Conservation (phyloP, 2,888 invertebrate species). For the Cataglyphis livida region DNA sequence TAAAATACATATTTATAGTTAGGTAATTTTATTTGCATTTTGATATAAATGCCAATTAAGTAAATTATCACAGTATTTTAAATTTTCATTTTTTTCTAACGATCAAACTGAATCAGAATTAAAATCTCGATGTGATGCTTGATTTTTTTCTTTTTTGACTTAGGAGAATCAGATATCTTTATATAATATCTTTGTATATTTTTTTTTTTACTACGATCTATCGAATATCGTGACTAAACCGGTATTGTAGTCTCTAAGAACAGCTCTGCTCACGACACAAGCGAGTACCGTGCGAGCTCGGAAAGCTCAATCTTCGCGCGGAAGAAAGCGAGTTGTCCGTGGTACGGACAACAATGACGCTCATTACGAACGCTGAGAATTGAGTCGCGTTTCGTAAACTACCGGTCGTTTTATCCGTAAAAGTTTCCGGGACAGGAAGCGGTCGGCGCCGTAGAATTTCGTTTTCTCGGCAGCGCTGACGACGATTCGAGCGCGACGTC, state of each 20-base stretch:
- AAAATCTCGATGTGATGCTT: neutral
- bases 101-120: neutral
- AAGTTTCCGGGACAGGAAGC: conserved; percentile 43
- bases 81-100: neutral
- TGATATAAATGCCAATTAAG: neutral
- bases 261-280: conserved; percentile 40
- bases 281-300: conserved; percentile 25
- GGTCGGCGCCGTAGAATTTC: conserved; percentile 19
- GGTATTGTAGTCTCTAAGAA: conserved; percentile 40
- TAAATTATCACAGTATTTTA: neutral
- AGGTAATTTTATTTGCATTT: neutral
- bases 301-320: conserved; percentile 60
- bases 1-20: neutral
- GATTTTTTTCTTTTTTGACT: neutral
- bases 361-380: conserved; percentile 79
- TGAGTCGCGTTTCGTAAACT: conserved; percentile 75
- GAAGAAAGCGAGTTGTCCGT: conserved; percentile 28
- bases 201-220: conserved; percentile 24
- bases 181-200: neutral
- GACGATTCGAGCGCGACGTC: conserved; percentile 15
- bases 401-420: conserved; percentile 53
- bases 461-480: neutral
- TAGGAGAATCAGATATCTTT: neutral
- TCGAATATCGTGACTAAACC: conserved; percentile 32
- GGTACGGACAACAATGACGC: conserved; percentile 74